phyloP scores from a whole-genome alignment of 1,140 invertebrate genomes.

The Drosophila micromelanica region DNA sequence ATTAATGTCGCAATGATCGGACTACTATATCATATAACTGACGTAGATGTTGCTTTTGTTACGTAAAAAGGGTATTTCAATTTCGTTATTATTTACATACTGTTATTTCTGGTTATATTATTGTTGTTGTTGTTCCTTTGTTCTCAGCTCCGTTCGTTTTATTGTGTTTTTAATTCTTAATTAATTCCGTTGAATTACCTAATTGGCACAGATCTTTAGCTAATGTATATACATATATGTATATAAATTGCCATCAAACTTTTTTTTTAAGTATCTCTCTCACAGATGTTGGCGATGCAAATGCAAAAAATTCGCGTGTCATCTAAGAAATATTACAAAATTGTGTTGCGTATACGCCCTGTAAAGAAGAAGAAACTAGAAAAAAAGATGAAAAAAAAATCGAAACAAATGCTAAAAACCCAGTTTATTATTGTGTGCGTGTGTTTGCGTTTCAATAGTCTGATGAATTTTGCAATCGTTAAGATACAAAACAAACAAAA shows the following conservation, averaged over 20 bases:
- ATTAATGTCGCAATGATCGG: too few species aligned
- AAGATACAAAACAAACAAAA: constrained; percentile 19
- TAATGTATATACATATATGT: constrained; percentile 15
- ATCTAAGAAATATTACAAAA: constrained; percentile 39
- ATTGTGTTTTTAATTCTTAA: neutral
- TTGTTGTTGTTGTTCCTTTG: too few species aligned
- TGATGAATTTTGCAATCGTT: constrained; percentile 39
- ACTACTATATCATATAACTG: too few species aligned
- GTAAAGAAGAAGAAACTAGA: constrained; percentile 14
- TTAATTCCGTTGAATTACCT: constrained; percentile 8
- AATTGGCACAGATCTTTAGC: constrained; percentile 19
- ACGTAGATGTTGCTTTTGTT: too few species aligned
- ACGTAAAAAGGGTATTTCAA: too few species aligned
- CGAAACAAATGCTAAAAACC: constrained; percentile 3
- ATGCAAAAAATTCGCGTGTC: constrained; percentile 37
- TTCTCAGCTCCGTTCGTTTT: neutral
- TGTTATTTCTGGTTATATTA: too few species aligned
- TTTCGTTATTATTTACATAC: too few species aligned
- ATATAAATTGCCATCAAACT: constrained; percentile 4
- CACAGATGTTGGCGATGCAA: neutral
- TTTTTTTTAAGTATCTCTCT: constrained; percentile 6
- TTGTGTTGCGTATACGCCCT: constrained; percentile 45
- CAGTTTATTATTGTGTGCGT: constrained; percentile 7
- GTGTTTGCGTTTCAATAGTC: constrained; percentile 34
- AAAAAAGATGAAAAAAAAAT: neutral